Percentiles rank a stretch among this genome's conserved stretches.
Conservation (phyloP, 2,113 vertebrate genomes). For the Etheostoma spectabile region DNA sequence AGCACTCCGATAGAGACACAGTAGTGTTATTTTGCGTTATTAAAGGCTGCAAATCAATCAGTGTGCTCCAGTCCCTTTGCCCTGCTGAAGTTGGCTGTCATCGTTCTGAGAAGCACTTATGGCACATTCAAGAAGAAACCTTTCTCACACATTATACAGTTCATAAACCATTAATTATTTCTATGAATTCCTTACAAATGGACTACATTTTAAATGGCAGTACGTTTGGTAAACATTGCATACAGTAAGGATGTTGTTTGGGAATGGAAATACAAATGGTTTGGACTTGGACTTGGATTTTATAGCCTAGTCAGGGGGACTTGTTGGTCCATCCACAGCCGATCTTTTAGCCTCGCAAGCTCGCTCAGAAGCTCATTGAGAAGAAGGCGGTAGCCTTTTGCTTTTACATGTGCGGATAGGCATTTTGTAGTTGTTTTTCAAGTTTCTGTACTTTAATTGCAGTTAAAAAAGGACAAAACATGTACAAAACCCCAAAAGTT, state of each 20-base stretch:
- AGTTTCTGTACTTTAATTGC: too few relatives aligned
- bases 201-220: neutral
- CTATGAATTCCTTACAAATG: neutral
- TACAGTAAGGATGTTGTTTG: neutral
- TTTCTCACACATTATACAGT: neutral
- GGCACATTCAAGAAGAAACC: neutral
- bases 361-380: too few relatives aligned
- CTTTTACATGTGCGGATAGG: too few relatives aligned
- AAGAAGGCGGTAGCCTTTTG: too few relatives aligned
- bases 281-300: too few relatives aligned
- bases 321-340: too few relatives aligned
- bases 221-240: neutral
- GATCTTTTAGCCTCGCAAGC: too few relatives aligned
- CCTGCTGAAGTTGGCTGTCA: neutral
- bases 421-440: too few relatives aligned
- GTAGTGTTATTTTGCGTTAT: neutral
- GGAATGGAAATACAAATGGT: neutral
- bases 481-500: too few relatives aligned
- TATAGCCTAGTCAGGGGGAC: too few relatives aligned
- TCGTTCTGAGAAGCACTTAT: neutral
- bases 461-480: too few relatives aligned
- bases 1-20: neutral
- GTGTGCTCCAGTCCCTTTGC: neutral
- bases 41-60: neutral
- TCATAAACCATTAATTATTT: neutral